These are phyloP conservation scores for Paedocypris micromegethes DNA, from an alignment of 2,797 vertebrate species.

Conservation along the genomic window DNA sequence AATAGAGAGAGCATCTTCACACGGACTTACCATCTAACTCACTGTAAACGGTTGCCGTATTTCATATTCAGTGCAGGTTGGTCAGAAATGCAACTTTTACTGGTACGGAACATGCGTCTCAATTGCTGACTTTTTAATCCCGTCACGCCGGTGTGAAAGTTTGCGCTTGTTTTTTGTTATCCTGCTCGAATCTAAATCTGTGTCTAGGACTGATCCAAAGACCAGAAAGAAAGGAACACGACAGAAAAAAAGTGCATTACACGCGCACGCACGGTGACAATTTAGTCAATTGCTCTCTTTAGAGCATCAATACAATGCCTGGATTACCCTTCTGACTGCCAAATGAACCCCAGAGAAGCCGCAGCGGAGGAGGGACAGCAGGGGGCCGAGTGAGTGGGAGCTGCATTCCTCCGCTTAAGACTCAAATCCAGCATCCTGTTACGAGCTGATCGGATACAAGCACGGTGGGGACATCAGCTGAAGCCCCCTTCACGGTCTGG, in stretches of 20 bases:
- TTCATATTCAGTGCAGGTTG: not conserved
- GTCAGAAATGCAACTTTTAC: not conserved
- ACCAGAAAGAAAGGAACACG: too few relatives aligned
- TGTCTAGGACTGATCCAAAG: too few relatives aligned
- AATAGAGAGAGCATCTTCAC: constrained; percentile 11
- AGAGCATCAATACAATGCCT: constrained; percentile 53
- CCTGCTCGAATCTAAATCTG: not conserved
- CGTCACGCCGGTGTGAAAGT: constrained; percentile 11
- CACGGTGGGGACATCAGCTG: constrained; percentile 51
- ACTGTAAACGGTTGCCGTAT: not conserved
- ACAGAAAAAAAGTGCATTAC: not conserved
- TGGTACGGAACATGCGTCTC: not conserved
- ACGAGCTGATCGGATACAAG: constrained; percentile 55
- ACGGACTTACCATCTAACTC: constrained; percentile 49
- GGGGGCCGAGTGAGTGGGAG: constrained; percentile 37
- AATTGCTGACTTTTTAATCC: constrained; percentile 3
- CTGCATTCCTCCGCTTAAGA: constrained; percentile 53
- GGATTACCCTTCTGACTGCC: constrained; percentile 61
- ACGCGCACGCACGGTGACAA: not conserved
- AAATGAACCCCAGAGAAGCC: constrained; percentile 36
- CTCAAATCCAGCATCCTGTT: constrained; percentile 35
- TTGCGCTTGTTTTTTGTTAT: not conserved
- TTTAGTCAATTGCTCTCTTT: constrained; percentile 1
- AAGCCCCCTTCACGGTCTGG: constrained; percentile 65
- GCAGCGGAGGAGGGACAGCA: constrained; percentile 43